Conservation (phyloP, 2,797 vertebrate species). For the Mico argentatus region DNA sequence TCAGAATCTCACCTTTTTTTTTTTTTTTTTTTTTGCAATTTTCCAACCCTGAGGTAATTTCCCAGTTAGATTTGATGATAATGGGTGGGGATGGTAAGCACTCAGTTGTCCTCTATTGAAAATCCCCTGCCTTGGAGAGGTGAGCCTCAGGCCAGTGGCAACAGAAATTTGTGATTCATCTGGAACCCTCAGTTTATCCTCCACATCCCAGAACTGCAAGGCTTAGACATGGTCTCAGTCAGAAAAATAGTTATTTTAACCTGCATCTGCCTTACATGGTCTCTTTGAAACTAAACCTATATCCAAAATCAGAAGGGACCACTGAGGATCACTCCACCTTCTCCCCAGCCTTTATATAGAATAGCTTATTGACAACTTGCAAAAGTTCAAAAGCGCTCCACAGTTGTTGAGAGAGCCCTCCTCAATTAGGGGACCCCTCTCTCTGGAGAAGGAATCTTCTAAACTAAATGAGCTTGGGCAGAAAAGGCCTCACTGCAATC, state of each 20-base stretch:
- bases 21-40: background rate
- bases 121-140: background rate
- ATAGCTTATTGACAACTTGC: background rate
- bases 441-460: background rate
- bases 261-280: background rate
- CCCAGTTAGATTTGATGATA: background rate
- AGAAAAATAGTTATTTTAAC: background rate
- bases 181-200: background rate
- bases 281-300: background rate
- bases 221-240: background rate
- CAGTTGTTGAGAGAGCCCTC: background rate
- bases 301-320: background rate
- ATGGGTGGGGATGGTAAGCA: background rate
- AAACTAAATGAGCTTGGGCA: background rate
- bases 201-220: background rate
- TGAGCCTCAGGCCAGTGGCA: background rate
- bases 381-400: background rate
- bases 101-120: background rate
- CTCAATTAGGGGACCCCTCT: background rate
- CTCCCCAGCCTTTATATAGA: background rate
- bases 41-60: conserved; percentile 37
- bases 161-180: no score
- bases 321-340: background rate
- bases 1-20: background rate
- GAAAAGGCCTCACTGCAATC: background rate